These are phyloP conservation scores for Agrotis ipsilon DNA, from an alignment of 2,888 invertebrate genomes.

Conservation along the genomic window DNA sequence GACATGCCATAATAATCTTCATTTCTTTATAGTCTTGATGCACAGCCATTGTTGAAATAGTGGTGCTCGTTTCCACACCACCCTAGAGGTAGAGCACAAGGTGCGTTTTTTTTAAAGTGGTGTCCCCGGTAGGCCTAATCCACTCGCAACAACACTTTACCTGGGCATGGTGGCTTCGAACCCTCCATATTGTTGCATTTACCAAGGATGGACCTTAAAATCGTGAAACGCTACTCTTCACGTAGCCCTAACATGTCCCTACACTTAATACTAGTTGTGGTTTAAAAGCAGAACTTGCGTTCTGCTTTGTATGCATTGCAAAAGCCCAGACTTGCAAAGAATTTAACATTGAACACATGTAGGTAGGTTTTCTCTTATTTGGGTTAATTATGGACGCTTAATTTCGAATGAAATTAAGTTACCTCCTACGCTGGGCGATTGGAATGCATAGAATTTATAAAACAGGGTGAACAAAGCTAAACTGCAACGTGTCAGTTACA, in stretches of 20 bases:
- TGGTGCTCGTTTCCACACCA: constrained; percentile 65
- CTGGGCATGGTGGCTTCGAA: constrained; percentile 32
- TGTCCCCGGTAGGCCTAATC: constrained; percentile 65
- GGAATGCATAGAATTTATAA: constrained; percentile 52
- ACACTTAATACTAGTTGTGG: constrained; percentile 29
- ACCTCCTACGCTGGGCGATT: constrained; percentile 40
- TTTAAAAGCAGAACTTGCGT: constrained; percentile 29
- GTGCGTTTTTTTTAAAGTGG: constrained; percentile 68
- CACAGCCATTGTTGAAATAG: background rate
- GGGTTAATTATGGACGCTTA: background rate
- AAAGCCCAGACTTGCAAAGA: constrained; percentile 34
- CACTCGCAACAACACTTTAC: constrained; percentile 49
- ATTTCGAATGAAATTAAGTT: constrained; percentile 40
- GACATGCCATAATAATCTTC: no score
- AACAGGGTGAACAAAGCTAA: constrained; percentile 56
- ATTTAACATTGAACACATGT: background rate
- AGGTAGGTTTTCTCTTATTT: background rate
- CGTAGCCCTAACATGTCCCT: constrained; percentile 35
- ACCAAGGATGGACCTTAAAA: background rate
- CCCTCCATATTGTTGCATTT: constrained; percentile 37
- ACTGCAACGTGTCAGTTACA: constrained; percentile 61
- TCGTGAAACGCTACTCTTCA: constrained; percentile 8
- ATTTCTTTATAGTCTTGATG: background rate
- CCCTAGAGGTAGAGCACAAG: constrained; percentile 62
- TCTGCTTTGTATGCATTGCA: constrained; percentile 51